Conservation (phyloP, 2,888 invertebrate species). For the Ganaspis brasiliensis region DNA sequence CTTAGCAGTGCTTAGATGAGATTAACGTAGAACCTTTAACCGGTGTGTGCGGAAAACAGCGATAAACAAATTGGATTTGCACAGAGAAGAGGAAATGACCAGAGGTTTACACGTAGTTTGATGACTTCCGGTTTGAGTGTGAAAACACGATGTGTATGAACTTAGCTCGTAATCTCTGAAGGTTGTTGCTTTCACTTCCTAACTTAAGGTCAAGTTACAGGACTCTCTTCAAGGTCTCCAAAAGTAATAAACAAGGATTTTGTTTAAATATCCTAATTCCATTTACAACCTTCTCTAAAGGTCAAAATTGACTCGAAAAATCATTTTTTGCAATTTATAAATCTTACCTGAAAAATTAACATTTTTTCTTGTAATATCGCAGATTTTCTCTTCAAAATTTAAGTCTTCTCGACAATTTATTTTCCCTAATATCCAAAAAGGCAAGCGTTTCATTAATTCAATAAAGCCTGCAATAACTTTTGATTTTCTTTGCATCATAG, state of each 20-base stretch:
- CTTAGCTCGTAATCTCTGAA: neutral
- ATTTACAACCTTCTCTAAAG: no score
- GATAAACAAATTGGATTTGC: constrained; percentile 10
- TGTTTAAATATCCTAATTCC: no score
- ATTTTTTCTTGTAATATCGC: no score
- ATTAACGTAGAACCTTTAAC: constrained; percentile 4
- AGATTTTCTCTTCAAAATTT: no score
- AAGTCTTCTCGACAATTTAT: no score
- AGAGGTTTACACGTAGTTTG: constrained; percentile 25
- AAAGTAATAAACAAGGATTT: neutral
- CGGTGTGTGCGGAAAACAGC: neutral
- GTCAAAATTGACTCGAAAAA: no score
- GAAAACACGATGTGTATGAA: neutral
- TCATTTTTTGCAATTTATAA: no score
- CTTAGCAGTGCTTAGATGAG: neutral
- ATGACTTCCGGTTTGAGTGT: constrained; percentile 17
- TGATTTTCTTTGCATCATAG: no score
- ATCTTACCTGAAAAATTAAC: no score
- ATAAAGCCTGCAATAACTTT: no score
- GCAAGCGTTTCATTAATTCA: no score
- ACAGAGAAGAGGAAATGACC: constrained; percentile 15
- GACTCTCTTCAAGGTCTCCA: constrained; percentile 11
- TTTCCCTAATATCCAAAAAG: no score
- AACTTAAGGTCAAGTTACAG: neutral
- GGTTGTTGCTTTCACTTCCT: constrained; percentile 7